phyloP scores from a whole-genome alignment of 2,113 vertebrate species.

The Isichthys henryi region DNA sequence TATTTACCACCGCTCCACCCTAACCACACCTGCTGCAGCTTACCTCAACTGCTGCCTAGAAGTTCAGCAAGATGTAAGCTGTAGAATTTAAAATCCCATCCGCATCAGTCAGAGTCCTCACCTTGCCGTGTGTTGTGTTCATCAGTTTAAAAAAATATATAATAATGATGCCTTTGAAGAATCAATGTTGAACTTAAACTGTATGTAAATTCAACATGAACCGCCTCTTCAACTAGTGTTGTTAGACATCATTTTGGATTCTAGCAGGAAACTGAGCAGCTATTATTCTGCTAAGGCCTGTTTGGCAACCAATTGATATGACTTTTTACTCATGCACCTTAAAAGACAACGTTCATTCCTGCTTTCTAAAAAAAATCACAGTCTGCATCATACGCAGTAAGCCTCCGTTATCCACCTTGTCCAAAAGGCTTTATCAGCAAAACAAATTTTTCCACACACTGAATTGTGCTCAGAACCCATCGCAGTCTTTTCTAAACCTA shows the following conservation, averaged over 20 bases:
- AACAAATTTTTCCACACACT: neutral
- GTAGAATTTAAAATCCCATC: neutral
- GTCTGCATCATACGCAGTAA: neutral
- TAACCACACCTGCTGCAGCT: neutral
- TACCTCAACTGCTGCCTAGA: neutral
- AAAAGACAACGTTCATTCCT: neutral
- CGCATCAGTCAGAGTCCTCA: neutral
- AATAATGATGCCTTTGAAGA: neutral
- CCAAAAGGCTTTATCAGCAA: neutral
- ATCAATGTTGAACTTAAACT: neutral
- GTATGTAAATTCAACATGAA: neutral
- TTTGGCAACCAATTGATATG: neutral
- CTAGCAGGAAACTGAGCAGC: neutral
- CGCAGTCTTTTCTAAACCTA: neutral
- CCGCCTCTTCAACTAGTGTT: neutral
- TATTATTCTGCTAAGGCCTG: neutral
- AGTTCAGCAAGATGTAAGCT: neutral
- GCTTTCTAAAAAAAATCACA: neutral
- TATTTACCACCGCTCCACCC: neutral
- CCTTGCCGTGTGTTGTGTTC: neutral
- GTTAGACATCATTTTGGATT: neutral
- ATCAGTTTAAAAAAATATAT: neutral
- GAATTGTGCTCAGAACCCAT: neutral
- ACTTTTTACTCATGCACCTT: neutral
- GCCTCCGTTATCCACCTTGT: neutral